Conservation (phyloP, 92 coral and sea anemone genomes). For the Desmophyllum pertusum region DNA sequence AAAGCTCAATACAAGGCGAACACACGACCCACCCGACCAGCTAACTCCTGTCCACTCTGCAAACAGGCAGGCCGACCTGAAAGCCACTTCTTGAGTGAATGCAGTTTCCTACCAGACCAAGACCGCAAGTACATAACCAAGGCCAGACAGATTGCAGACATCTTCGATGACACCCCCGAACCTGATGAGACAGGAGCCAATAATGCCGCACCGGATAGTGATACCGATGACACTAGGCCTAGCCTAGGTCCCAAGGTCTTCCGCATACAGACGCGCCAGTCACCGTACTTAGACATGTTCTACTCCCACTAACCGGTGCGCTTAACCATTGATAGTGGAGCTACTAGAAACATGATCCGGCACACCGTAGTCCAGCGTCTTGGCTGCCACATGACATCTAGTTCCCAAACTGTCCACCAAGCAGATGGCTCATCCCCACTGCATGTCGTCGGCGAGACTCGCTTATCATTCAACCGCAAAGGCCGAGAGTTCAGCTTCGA, state of each 20-base stretch:
- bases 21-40: conserved; percentile 23
- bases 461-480: conserved; percentile 40
- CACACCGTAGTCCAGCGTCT: conserved; percentile 43
- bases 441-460: conserved; percentile 60
- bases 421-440: conserved; percentile 57
- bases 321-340: conserved; percentile 52
- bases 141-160: conserved; percentile 61
- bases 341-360: conserved; percentile 60
- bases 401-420: conserved; percentile 36
- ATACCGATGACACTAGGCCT: background rate
- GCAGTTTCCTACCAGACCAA: conserved; percentile 60
- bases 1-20: background rate
- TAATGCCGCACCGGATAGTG: background rate
- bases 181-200: conserved; percentile 4
- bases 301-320: conserved; percentile 38
- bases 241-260: background rate
- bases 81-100: conserved; percentile 59
- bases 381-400: conserved; percentile 35
- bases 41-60: conserved; percentile 57
- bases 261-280: conserved; percentile 54
- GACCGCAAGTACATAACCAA: conserved; percentile 63
- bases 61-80: conserved; percentile 67
- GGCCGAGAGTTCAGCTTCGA: conserved; percentile 39
- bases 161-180: conserved; percentile 47
- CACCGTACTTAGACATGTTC: conserved; percentile 56